Conservation (phyloP, 1,140 invertebrate species). For the Planococcus citri region DNA sequence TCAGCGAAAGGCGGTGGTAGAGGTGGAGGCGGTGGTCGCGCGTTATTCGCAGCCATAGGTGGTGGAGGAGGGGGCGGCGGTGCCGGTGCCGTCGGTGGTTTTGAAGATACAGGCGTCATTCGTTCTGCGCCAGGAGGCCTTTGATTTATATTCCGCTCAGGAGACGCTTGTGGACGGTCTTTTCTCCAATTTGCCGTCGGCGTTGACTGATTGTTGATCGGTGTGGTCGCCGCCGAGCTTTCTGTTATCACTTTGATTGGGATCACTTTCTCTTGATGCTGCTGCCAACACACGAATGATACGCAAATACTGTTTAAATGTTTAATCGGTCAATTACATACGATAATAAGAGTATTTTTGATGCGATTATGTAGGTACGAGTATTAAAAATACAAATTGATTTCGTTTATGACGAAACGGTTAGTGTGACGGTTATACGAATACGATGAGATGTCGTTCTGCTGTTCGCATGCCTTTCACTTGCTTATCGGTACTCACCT, state of each 20-base stretch:
- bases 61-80: slow-evolving; percentile 39
- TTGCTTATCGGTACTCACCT: too few relatives aligned
- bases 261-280: not conserved
- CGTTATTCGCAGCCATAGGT: slow-evolving; percentile 45
- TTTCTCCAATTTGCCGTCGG: not conserved
- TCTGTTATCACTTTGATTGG: not conserved
- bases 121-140: not conserved
- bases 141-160: not conserved
- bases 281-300: too few relatives aligned
- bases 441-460: too few relatives aligned
- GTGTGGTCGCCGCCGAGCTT: not conserved
- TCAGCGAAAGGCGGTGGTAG: not conserved
- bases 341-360: too few relatives aligned
- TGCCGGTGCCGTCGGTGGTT: slow-evolving; percentile 30
- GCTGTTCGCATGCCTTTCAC: too few relatives aligned
- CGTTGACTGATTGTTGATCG: not conserved
- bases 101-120: slow-evolving; percentile 17
- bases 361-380: too few relatives aligned
- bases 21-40: slow-evolving; percentile 59
- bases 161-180: not conserved
- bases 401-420: too few relatives aligned
- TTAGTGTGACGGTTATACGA: too few relatives aligned
- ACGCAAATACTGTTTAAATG: too few relatives aligned
- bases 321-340: too few relatives aligned
- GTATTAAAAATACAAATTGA: too few relatives aligned